These are phyloP conservation scores for Chaitophorus viminalis DNA, from an alignment of 2,888 invertebrate genomes.

Conservation along the genomic window DNA sequence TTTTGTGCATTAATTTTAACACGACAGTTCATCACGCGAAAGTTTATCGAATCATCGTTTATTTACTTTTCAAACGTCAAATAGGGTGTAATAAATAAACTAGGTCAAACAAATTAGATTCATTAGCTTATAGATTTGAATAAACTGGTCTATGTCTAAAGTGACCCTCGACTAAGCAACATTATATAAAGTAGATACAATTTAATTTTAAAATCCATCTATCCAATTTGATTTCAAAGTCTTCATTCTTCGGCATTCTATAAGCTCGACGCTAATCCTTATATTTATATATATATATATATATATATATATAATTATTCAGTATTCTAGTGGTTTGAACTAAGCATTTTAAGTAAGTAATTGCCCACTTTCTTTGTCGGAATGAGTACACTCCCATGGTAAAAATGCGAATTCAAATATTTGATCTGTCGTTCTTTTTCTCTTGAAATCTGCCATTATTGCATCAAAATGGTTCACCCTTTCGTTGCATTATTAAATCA, in stretches of 20 bases:
- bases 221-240: background rate
- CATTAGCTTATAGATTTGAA: conserved; percentile 22
- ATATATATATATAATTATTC: background rate
- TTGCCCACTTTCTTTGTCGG: background rate
- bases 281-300: background rate
- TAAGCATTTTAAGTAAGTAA: background rate
- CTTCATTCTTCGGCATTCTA: background rate
- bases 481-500: background rate
- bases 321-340: background rate
- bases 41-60: conserved; percentile 11
- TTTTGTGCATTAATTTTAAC: background rate
- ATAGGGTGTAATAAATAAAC: conserved; percentile 31
- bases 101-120: conserved; percentile 33
- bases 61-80: conserved; percentile 15
- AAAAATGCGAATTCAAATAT: background rate
- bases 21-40: conserved; percentile 5
- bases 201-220: background rate
- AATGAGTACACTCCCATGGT: background rate
- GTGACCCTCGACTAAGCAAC: background rate
- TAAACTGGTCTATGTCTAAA: conserved; percentile 6
- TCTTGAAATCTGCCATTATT: background rate
- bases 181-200: background rate
- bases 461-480: background rate
- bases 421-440: background rate
- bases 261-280: no score